These are phyloP conservation scores for Caenorhabditis wallacei DNA, from an alignment of 2,888 invertebrate species.

Conservation along the genomic window DNA sequence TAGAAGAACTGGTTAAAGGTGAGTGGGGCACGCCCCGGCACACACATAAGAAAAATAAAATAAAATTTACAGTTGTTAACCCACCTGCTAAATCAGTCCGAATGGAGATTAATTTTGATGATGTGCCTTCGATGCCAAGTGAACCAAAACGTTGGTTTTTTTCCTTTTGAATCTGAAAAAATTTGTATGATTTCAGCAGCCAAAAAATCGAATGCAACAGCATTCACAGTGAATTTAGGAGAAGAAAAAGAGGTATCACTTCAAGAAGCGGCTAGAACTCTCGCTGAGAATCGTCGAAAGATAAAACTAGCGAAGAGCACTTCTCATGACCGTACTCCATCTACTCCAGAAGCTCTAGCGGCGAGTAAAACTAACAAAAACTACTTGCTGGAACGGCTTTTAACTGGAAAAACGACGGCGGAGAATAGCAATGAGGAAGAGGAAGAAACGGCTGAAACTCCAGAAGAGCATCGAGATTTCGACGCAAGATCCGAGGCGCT, in stretches of 20 bases:
- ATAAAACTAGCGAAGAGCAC: constrained; percentile 50
- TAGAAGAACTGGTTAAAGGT: constrained; percentile 35
- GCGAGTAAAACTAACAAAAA: constrained; percentile 65
- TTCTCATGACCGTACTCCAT: constrained; percentile 48
- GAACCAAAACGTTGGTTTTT: constrained; percentile 49
- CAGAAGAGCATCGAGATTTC: constrained; percentile 57
- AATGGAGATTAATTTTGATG: constrained; percentile 74
- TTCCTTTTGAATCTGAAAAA: constrained; percentile 28
- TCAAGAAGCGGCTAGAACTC: constrained; percentile 71
- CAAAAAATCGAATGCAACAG: constrained; percentile 64
- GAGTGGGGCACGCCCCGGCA: too few relatives aligned
- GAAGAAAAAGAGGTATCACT: constrained; percentile 65
- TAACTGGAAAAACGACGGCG: constrained; percentile 56
- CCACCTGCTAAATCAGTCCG: constrained; percentile 69
- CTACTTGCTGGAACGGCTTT: constrained; percentile 66
- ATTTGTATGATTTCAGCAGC: constrained; percentile 34
- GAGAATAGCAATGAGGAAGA: constrained; percentile 38
- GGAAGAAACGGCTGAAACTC: constrained; percentile 32
- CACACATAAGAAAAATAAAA: too few relatives aligned
- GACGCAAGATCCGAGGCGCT: constrained; percentile 73
- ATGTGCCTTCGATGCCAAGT: constrained; percentile 49
- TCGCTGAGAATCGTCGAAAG: constrained; percentile 63
- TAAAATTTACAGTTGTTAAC: constrained; percentile 19
- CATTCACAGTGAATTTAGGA: constrained; percentile 71
- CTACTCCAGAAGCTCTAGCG: constrained; percentile 35